Evolutionary conservation across 2,113 vertebrate species (phyloP).

Genomic region (Zosterops lateralis): DNA sequence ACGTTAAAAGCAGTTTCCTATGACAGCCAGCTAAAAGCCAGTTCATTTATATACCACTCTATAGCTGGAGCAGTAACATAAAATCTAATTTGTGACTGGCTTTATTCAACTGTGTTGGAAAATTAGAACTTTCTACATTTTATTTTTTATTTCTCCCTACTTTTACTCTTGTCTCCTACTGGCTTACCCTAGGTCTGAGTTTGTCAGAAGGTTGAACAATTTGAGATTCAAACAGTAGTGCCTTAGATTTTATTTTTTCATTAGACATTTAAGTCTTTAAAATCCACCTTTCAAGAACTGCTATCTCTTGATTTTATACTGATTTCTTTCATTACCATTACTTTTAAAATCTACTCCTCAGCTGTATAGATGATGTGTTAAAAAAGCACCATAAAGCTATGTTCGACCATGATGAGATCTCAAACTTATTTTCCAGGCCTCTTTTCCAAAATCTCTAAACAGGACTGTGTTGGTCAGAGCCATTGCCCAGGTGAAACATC

Average conservation of each 20-base stretch:
- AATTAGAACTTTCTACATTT: background rate
- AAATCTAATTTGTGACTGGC: constrained; percentile 27
- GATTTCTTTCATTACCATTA: background rate
- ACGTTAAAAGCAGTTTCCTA: constrained; percentile 46
- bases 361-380: background rate
- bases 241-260: background rate
- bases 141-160: background rate
- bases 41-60: constrained; percentile 47
- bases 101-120: constrained; percentile 10
- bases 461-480: background rate
- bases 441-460: background rate
- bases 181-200: background rate
- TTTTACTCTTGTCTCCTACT: background rate
- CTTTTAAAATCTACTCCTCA: background rate
- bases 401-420: background rate
- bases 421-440: background rate
- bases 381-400: background rate
- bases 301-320: background rate
- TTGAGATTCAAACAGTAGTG: background rate
- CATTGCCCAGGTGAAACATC: background rate
- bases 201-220: background rate
- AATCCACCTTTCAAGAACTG: background rate
- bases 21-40: constrained; percentile 48
- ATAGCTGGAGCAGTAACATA: constrained; percentile 10
- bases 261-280: background rate